A percentile compares a stretch with the other conserved stretches of the same genome.
Conservation (phyloP, 2,888 invertebrate genomes). For the Lucinisca nassula region DNA sequence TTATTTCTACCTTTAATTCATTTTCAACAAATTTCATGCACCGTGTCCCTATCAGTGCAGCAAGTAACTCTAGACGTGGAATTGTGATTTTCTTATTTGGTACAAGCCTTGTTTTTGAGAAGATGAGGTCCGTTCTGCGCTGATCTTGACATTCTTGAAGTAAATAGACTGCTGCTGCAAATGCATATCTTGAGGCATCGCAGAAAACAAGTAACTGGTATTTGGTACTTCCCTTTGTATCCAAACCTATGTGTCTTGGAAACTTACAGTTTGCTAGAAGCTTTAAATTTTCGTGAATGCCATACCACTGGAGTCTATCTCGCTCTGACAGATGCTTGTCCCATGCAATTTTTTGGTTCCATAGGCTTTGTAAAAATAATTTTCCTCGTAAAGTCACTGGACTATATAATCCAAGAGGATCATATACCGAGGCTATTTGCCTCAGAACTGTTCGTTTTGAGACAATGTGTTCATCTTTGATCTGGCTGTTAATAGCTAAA, state of each 20-base stretch:
- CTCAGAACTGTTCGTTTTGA: conserved; percentile 20
- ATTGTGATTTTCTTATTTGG: neutral
- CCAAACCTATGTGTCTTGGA: neutral
- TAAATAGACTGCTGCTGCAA: neutral
- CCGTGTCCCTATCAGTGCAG: neutral
- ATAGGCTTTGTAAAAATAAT: conserved; percentile 4
- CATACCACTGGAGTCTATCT: neutral
- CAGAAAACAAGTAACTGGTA: neutral
- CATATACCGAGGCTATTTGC: conserved; percentile 9
- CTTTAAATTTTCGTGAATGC: neutral
- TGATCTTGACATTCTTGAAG: neutral
- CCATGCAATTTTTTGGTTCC: conserved; percentile 9
- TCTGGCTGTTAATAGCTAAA: neutral
- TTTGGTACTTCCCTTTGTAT: neutral
- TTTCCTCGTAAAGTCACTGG: conserved; percentile 12
- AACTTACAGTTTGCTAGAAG: neutral
- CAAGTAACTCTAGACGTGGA: neutral
- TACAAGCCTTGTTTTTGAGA: conserved; percentile 12
- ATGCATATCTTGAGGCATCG: conserved; percentile 13
- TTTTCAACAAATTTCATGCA: neutral
- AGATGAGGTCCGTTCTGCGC: conserved; percentile 5
- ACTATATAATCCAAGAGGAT: conserved; percentile 16
- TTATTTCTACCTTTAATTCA: neutral
- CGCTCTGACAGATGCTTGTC: neutral
- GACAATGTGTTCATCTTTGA: neutral